Base-by-base conservation (phyloP, 2,888 invertebrate genomes). In the Prenolepis imparis region DNA sequence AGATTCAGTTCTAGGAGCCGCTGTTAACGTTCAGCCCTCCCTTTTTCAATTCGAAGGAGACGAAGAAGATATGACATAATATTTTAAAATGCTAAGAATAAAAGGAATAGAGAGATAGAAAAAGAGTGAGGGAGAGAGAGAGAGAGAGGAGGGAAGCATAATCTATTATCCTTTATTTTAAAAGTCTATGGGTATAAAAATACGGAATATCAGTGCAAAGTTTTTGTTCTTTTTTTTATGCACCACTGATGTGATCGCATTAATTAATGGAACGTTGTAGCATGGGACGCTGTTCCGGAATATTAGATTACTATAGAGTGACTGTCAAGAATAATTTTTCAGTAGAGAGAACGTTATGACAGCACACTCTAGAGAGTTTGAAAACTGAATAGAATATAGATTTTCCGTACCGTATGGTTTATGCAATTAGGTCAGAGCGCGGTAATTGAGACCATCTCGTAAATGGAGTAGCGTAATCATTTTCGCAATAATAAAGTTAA, bases 251-350 rank as follows among this genome's bases (percentile, higher is more conserved):
- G 11, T 36, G 12, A 21, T 32, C 4, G 24, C 1, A 5, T 4
- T 67, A 52, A 75, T 77, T 77, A 55, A 57, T 41, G n/a, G 28
- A 55, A 15, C 28, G 5, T 74, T 63, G 21, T 74, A 61, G 21
- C 28, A 44, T 36, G 36, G 5, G 4, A 36, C n/a, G 52, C n/a
- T n/a, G 8, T 48, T 36, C 1, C 4, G 11, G 3, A 52, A 75
- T n/a, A 55, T 67, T 24, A 66, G 18, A 39, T 52, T 18, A 75
- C 21, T 39, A 77, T 24, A 8, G 5, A 61, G 3, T 57, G 15
- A 61, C 28, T 41, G n/a, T 9, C 18, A 74, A 72, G 18, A 63
- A 63, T 32, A 41, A 72, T 59, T 48, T 63, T 68, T 67, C 11
- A 63, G 21, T 9, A 41, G 18, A n/a, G 18, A 32, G 3, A n/a